Evolutionary conservation across 2,888 invertebrate genomes (phyloP).

Genomic region (Cheilosia vulpina): DNA sequence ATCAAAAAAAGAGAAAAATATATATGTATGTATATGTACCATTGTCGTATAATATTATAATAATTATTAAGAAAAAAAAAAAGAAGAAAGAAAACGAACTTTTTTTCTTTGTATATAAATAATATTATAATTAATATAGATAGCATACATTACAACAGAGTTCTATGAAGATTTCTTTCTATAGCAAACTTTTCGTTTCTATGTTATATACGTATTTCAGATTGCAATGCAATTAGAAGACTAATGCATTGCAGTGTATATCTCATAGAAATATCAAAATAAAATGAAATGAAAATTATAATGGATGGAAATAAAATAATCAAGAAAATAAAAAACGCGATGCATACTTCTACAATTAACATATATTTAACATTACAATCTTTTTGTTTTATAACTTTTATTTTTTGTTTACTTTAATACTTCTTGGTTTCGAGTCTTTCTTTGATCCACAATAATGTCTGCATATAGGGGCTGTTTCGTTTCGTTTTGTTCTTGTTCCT

Average conservation of each 20-base stretch:
- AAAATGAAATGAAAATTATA: constrained; percentile 42
- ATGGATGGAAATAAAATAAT: constrained; percentile 72
- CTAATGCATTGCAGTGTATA: constrained; percentile 36
- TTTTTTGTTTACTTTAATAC: constrained; percentile 80
- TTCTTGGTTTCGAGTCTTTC: constrained; percentile 83
- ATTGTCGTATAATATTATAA: constrained; percentile 73
- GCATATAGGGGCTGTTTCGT: constrained; percentile 76
- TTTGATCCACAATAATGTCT: constrained; percentile 76
- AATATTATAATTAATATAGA: constrained; percentile 67
- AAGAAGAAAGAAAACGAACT: constrained; percentile 50
- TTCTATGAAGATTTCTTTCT: constrained; percentile 34
- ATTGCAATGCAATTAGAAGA: constrained; percentile 32
- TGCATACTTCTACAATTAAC: constrained; percentile 63
- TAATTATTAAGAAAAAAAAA: constrained; percentile 62
- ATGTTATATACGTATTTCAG: constrained; percentile 13
- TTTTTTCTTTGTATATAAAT: constrained; percentile 63
- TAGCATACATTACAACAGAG: constrained; percentile 74
- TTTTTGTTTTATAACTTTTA: constrained; percentile 59
- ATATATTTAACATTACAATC: constrained; percentile 71
- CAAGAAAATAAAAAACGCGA: constrained; percentile 56
- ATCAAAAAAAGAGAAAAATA: constrained; percentile 72
- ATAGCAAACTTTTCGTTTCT: constrained; percentile 24
- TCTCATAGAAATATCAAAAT: constrained; percentile 64
- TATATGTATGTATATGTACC: constrained; percentile 71
- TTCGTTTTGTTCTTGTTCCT: constrained; percentile 20